Base-by-base conservation (phyloP, 2,888 invertebrate genomes). In the Selenia dentaria region DNA sequence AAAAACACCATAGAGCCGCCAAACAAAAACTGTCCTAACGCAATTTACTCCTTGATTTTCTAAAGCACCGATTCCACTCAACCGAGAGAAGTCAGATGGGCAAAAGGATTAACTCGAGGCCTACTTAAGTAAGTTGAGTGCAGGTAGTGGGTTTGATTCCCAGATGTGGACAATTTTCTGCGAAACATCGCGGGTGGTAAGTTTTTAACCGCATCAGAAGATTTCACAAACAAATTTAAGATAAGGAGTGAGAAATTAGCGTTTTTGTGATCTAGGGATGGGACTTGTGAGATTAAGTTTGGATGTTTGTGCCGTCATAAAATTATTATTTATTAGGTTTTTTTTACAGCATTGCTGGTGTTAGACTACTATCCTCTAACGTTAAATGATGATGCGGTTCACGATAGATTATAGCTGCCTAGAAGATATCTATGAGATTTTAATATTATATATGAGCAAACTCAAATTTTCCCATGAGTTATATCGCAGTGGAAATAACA, bases 111-210 rank as follows among this genome's bases (percentile, higher is more conserved):
- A 54, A 31, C 50, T 54, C 12, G 14, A 38, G 41, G 46, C 31
- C 34, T 45, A 35, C 45, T 45, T 41, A 50, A 50, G 32, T 31
- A 41, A 35, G 41, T 45, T 41, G 45, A 50, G 32, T 29, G 42
- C 71, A 74, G 74, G 74, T 73, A 76, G 70, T 65, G 50, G 47
- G 57, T 63, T 70, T 60, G 51, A 55, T 62, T 51, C 49, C 53
- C 57, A 57, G 57, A 54, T 56, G 54, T 33, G 54, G 47, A 54
- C 58, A 57, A 22, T 29, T 59, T 73, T 75, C 74, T 57, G 48
- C 59, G 74, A 72, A 77, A 52, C 72, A 39, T 62, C 60, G 72
- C 71, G 76, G 77, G 76, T 74, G 78, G 78, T 53, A 47, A 27
- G 33, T 34, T 61, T 64, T 67, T 56, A 69, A 71, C 64, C 59